These are phyloP conservation scores for Mythimna albipuncta DNA, from an alignment of 2,888 invertebrate species.

Conservation along the genomic window DNA sequence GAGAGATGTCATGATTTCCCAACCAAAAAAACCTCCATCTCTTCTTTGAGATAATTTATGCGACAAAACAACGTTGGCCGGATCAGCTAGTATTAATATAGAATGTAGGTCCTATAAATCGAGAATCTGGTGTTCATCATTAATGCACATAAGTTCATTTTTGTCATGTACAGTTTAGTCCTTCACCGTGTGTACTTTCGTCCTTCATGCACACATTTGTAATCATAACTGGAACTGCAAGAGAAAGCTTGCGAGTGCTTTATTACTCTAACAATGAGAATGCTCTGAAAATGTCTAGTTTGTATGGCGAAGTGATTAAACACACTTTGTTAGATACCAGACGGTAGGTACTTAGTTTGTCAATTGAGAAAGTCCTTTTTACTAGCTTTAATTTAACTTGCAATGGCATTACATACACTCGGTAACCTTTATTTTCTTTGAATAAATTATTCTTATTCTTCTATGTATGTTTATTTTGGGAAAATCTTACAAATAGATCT, in stretches of 20 bases:
- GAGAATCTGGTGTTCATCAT: background rate
- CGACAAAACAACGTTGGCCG: too few relatives aligned
- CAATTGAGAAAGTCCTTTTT: background rate
- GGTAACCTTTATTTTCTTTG: too few relatives aligned
- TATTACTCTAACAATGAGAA: slow-evolving; percentile 38
- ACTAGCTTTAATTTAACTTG: background rate
- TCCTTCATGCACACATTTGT: slow-evolving; percentile 16
- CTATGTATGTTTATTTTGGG: too few relatives aligned
- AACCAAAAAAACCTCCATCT: too few relatives aligned
- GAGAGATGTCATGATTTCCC: too few relatives aligned
- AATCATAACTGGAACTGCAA: slow-evolving; percentile 32
- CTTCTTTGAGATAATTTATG: too few relatives aligned
- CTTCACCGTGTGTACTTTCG: slow-evolving; percentile 19
- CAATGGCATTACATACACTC: too few relatives aligned
- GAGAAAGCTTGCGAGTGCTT: slow-evolving; percentile 44
- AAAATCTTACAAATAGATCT: too few relatives aligned
- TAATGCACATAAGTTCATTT: background rate
- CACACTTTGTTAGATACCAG: slow-evolving; percentile 7
- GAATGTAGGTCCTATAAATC: too few relatives aligned
- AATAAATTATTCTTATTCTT: too few relatives aligned
- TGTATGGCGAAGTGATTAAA: slow-evolving; percentile 4
- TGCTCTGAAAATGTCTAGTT: slow-evolving; percentile 45
- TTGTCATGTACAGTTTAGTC: background rate
- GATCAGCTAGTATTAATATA: too few relatives aligned
- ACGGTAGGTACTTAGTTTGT: slow-evolving; percentile 2